A percentile compares a stretch with the other conserved stretches of the same genome.
These are phyloP conservation scores for Triops longicaudatus DNA, from an alignment of 1,140 invertebrate genomes.

Conservation along the genomic window DNA sequence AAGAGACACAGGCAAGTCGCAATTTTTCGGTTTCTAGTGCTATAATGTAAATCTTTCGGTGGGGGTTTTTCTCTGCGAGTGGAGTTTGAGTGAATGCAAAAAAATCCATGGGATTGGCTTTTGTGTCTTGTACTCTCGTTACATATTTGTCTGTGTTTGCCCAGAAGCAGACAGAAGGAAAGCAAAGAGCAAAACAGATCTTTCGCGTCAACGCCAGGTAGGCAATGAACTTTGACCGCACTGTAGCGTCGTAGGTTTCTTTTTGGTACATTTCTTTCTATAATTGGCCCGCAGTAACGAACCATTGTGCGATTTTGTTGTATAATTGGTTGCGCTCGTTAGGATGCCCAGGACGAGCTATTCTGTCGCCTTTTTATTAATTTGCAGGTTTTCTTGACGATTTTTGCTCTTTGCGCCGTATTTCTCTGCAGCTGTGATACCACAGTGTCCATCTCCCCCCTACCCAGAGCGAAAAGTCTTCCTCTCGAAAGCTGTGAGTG, in stretches of 20 bases:
- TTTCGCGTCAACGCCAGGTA: background rate
- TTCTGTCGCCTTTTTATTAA: conserved; percentile 13
- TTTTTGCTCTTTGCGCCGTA: background rate
- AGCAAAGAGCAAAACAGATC: background rate
- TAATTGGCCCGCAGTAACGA: background rate
- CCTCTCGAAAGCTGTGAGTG: background rate
- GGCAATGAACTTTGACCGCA: background rate
- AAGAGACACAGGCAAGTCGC: conserved; percentile 6
- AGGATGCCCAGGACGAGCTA: conserved; percentile 2
- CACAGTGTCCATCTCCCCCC: background rate
- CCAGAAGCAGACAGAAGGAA: too few relatives aligned
- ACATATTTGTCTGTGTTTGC: background rate
- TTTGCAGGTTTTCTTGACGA: background rate
- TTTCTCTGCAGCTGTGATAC: background rate
- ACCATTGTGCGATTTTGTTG: background rate
- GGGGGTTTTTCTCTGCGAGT: background rate
- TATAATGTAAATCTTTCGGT: background rate
- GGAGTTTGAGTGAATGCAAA: background rate
- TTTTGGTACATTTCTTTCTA: background rate
- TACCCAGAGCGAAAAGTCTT: background rate
- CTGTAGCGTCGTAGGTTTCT: background rate
- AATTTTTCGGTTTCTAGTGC: background rate
- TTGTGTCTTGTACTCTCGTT: conserved; percentile 15
- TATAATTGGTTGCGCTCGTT: background rate
- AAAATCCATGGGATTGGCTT: background rate